A percentile compares a stretch with the other conserved stretches of the same genome.
These are phyloP conservation scores for Sycobia sp. DNA, from an alignment of 1,140 invertebrate species.

Conservation along the genomic window DNA sequence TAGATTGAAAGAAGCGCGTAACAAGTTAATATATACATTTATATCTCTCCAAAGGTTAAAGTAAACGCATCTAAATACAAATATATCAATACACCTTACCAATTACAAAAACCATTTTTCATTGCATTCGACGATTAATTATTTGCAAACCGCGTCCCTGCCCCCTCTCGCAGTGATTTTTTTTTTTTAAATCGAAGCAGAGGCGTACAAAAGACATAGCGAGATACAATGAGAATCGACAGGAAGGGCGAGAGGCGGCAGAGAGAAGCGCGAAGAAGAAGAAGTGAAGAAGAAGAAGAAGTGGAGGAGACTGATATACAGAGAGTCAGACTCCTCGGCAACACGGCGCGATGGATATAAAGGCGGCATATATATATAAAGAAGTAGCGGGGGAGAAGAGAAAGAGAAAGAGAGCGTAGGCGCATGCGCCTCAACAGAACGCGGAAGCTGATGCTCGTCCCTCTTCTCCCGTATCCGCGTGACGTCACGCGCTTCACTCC, in stretches of 20 bases:
- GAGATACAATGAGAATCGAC: constrained; percentile 11
- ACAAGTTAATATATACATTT: no score
- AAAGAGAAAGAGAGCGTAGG: not conserved
- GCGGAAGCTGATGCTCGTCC: not conserved
- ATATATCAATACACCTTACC: no score
- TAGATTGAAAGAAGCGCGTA: no score
- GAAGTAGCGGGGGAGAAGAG: not conserved
- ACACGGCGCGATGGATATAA: not conserved
- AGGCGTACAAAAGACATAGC: constrained; percentile 37
- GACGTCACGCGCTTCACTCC: not conserved
- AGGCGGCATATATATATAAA: not conserved
- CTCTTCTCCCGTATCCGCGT: not conserved
- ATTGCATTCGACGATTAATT: no score
- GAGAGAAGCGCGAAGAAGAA: not conserved
- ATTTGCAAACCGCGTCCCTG: no score
- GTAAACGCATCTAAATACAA: no score
- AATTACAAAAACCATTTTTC: no score
- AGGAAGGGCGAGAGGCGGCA: no score
- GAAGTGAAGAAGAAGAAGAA: no score
- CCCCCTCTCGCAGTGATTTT: not conserved
- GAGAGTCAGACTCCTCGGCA: no score
- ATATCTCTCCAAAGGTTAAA: no score
- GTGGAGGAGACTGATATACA: not conserved
- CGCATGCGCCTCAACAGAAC: not conserved
- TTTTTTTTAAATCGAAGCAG: no score